These are phyloP conservation scores for Prunella strophiata DNA, from an alignment of 2,797 vertebrate genomes.

Conservation along the genomic window DNA sequence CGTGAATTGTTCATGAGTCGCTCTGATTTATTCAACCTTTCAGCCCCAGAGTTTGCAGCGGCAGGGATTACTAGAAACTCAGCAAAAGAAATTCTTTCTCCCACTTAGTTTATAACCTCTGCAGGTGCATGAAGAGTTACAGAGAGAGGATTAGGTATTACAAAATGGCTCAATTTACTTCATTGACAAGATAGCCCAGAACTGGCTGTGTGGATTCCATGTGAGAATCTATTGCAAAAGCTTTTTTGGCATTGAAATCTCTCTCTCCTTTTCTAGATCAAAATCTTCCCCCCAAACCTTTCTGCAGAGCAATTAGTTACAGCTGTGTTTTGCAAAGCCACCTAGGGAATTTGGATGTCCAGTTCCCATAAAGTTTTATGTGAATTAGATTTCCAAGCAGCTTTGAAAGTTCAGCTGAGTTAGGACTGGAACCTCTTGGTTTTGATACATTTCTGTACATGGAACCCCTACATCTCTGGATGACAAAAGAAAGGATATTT, in stretches of 20 bases:
- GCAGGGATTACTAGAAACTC: constrained; percentile 55
- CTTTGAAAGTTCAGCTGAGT: constrained; percentile 42
- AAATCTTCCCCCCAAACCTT: constrained; percentile 62
- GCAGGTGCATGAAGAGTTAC: constrained; percentile 46
- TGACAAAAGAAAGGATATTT: background rate
- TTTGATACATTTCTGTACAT: background rate
- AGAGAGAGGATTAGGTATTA: constrained; percentile 42
- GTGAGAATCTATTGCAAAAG: constrained; percentile 60
- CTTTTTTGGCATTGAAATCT: constrained; percentile 48
- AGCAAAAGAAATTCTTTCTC: constrained; percentile 33
- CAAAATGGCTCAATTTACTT: constrained; percentile 47
- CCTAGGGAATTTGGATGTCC: constrained; percentile 58
- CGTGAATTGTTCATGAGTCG: constrained; percentile 50
- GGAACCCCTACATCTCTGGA: background rate
- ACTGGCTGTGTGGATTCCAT: background rate
- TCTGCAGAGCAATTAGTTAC: constrained; percentile 49
- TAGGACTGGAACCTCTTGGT: constrained; percentile 11
- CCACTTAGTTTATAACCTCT: constrained; percentile 32
- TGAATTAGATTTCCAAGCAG: constrained; percentile 53
- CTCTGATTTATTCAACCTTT: constrained; percentile 58
- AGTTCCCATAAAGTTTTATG: constrained; percentile 66
- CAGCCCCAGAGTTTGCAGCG: background rate
- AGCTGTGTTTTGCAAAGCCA: constrained; percentile 67
- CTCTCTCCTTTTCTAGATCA: constrained; percentile 55
- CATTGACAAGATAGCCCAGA: constrained; percentile 37